Evolutionary conservation across 2,113 vertebrate species (phyloP).

Genomic region (Delphinus delphis): DNA sequence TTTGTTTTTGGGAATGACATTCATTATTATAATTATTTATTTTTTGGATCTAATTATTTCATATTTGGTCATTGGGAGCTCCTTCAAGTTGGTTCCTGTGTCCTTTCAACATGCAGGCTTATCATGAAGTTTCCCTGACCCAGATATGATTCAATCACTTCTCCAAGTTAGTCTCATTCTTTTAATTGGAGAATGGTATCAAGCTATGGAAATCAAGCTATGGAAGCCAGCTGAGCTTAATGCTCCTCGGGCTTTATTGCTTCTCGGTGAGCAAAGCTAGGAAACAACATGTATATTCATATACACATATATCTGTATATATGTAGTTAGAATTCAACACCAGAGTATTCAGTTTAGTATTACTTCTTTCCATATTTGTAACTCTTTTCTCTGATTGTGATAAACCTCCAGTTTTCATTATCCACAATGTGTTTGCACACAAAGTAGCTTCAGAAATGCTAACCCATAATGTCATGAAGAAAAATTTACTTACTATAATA

Average conservation of each 20-base stretch:
- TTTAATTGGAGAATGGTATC: not conserved
- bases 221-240: not conserved
- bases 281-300: not conserved
- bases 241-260: not conserved
- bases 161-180: not conserved
- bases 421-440: not conserved
- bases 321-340: not conserved
- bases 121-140: not conserved
- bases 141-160: not conserved
- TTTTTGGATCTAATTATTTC: not conserved
- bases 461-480: not conserved
- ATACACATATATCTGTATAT: not conserved
- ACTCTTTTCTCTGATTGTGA: not conserved
- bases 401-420: not conserved
- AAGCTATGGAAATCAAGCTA: not conserved
- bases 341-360: not conserved
- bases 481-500: not conserved
- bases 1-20: not conserved
- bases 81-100: not conserved
- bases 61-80: not conserved
- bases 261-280: not conserved
- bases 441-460: not conserved
- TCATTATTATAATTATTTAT: not conserved
- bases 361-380: not conserved
- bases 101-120: not conserved